Evolutionary conservation across 35 echinoderm and acorn worm species (phyloP).

Genomic region (Ophiothrix spiculata): DNA sequence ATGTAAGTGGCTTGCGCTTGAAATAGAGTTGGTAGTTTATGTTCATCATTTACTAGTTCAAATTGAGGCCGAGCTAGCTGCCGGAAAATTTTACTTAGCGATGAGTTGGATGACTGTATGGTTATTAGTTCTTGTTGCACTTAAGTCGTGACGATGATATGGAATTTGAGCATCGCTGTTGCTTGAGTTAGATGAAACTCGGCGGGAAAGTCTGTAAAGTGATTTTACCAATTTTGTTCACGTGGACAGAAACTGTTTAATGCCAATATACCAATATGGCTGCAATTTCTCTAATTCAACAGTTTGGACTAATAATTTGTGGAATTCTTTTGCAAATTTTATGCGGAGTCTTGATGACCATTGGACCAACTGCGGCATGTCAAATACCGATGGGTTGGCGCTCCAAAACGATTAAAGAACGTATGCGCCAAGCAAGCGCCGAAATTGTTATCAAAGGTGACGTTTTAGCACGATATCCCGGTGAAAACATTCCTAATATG

Average conservation of each 20-base stretch:
- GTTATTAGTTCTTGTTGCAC: too few species aligned
- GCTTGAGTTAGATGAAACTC: too few species aligned
- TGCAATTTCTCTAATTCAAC: background rate
- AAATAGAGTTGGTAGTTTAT: background rate
- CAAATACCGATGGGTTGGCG: background rate
- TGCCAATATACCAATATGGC: background rate
- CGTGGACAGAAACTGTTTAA: background rate
- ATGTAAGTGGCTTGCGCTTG: background rate
- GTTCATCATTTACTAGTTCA: background rate
- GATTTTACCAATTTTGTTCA: too few species aligned
- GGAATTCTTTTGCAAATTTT: background rate
- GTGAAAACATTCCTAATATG: background rate
- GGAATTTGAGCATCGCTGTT: too few species aligned
- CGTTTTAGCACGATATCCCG: background rate
- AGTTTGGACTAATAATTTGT: background rate
- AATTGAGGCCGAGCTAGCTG: too few species aligned
- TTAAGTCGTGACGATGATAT: too few species aligned
- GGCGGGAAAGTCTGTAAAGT: too few species aligned
- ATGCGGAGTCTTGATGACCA: background rate
- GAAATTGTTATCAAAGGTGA: constrained; percentile 1
- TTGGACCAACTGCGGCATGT: background rate
- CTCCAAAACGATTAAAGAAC: background rate
- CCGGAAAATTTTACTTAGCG: background rate
- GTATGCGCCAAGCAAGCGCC: background rate
- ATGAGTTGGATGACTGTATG: background rate